Evolutionary conservation across 2,888 invertebrate species (phyloP).

Genomic region (Vanessa cardui): DNA sequence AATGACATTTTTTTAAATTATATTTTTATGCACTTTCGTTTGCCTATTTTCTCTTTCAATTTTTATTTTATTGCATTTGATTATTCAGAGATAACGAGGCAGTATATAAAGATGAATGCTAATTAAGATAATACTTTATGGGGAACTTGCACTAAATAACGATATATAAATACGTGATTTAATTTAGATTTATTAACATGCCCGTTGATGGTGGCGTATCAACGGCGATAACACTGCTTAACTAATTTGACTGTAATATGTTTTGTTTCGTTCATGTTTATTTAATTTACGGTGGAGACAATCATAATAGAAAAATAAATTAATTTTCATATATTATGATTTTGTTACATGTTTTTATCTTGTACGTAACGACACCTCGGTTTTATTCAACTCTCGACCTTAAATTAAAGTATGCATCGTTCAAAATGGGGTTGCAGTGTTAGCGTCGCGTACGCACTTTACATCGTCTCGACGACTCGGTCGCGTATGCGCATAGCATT

Average conservation of each 20-base stretch:
- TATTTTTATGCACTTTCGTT: constrained; percentile 71
- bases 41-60: constrained; percentile 64
- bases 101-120: constrained; percentile 68
- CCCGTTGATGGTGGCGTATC: constrained; percentile 68
- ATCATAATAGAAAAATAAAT: constrained; percentile 1
- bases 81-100: constrained; percentile 62
- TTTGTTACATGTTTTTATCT: background rate
- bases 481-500: constrained; percentile 81
- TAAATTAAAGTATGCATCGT: constrained; percentile 36
- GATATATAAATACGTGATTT: constrained; percentile 63
- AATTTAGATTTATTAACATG: constrained; percentile 56
- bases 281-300: constrained; percentile 25
- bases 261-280: constrained; percentile 38
- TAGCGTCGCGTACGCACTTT: constrained; percentile 67
- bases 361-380: background rate
- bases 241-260: constrained; percentile 58
- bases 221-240: constrained; percentile 79
- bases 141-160: constrained; percentile 74
- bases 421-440: constrained; percentile 64
- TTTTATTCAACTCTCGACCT: constrained; percentile 15
- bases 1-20: constrained; percentile 55
- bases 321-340: background rate
- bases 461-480: constrained; percentile 67
- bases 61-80: constrained; percentile 65
- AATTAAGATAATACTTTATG: constrained; percentile 62